Percentiles rank a stretch among this genome's conserved stretches.
Evolutionary conservation across 2,113 vertebrate species (phyloP).

Genomic region (Lichenostomus cassidix): DNA sequence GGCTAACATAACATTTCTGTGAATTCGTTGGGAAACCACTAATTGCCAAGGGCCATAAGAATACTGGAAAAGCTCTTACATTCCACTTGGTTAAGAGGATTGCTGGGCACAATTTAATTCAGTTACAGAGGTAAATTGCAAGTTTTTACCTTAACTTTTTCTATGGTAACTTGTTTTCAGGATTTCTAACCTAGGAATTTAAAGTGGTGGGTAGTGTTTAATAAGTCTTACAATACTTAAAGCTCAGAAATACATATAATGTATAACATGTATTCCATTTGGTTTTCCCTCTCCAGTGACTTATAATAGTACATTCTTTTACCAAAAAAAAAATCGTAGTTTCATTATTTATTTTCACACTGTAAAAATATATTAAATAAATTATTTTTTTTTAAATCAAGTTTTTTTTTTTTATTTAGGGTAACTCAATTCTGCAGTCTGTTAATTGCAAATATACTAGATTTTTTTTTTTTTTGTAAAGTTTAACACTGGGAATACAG

Average conservation of each 20-base stretch:
- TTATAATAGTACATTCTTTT: background rate
- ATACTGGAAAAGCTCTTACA: background rate
- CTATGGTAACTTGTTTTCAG: background rate
- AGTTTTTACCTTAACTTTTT: background rate
- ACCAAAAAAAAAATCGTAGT: background rate
- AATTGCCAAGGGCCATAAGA: background rate
- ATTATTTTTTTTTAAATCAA: background rate
- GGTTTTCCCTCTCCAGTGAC: background rate
- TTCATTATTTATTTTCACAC: background rate
- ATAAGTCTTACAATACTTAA: background rate
- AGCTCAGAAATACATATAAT: background rate
- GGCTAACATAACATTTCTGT: background rate
- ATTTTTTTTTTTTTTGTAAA: background rate
- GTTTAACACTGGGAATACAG: background rate
- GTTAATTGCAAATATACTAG: background rate
- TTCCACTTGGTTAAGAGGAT: background rate
- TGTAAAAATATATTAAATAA: background rate
- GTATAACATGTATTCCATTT: background rate
- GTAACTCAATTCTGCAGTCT: background rate
- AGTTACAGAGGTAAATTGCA: background rate
- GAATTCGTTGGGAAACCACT: background rate
- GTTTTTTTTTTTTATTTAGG: background rate
- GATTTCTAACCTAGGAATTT: background rate
- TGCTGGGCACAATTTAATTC: background rate
- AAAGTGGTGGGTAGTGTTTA: background rate